A percentile compares a stretch with the other conserved stretches of the same genome.
These are phyloP conservation scores for Bedellia somnulentella DNA, from an alignment of 2,888 invertebrate species.

Conservation along the genomic window DNA sequence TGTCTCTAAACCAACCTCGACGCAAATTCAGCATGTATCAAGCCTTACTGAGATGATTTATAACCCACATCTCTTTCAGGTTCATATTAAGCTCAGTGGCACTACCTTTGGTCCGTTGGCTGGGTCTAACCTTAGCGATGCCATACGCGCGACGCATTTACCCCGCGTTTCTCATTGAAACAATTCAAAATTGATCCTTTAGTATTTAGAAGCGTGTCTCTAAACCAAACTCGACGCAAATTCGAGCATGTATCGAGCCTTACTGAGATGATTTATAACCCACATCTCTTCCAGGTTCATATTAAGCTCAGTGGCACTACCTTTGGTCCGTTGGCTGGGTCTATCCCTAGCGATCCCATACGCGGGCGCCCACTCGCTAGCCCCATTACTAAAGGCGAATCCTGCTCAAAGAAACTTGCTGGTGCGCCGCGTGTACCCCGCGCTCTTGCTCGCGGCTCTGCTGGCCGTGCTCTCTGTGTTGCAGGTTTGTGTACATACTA, in stretches of 20 bases:
- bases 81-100: conserved; percentile 86
- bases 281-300: conserved; percentile 74
- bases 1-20: too few relatives aligned
- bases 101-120: conserved; percentile 83
- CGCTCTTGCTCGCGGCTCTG: conserved; percentile 73
- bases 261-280: too few relatives aligned
- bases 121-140: conserved; percentile 86
- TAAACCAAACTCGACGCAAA: too few relatives aligned
- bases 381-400: conserved; percentile 68
- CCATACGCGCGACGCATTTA: too few relatives aligned
- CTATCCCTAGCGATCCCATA: conserved; percentile 93
- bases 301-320: conserved; percentile 82
- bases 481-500: conserved; percentile 11
- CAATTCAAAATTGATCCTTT: too few relatives aligned
- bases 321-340: conserved; percentile 87
- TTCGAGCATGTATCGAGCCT: too few relatives aligned
- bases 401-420: conserved; percentile 73
- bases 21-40: too few relatives aligned
- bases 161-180: too few relatives aligned
- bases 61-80: too few relatives aligned
- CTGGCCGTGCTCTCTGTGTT: conserved; percentile 69
- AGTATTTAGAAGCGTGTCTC: too few relatives aligned
- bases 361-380: conserved; percentile 76
- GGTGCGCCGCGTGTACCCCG: conserved; percentile 86
- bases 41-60: too few relatives aligned